Percentiles rank a stretch among this genome's conserved stretches.
phyloP scores from a whole-genome alignment of 2,113 vertebrate species.

The Cyprinus carpio region DNA sequence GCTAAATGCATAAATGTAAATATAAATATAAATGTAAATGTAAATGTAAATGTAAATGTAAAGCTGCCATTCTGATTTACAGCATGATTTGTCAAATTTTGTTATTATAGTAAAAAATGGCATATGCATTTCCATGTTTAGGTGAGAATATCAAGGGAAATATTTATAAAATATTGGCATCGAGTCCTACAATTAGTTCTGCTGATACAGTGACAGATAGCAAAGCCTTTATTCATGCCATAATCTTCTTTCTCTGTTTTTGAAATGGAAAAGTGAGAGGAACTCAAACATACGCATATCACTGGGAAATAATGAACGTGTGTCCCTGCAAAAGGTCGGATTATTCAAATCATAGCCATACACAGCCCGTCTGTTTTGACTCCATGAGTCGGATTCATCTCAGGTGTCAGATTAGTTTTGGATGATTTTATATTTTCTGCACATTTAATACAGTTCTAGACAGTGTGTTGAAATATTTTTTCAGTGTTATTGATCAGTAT shows the following conservation, averaged over 20 bases:
- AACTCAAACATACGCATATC: not conserved
- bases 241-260: not conserved
- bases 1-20: no score
- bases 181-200: constrained; percentile 7
- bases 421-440: constrained; percentile 34
- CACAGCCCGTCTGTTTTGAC: not conserved
- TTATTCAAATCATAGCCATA: constrained; percentile 37
- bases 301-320: constrained; percentile 34
- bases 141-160: not conserved
- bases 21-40: no score
- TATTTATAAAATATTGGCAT: not conserved
- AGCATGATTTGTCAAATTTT: not conserved
- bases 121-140: not conserved
- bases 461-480: constrained; percentile 17
- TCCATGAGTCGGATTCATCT: constrained; percentile 20
- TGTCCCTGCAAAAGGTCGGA: constrained; percentile 16
- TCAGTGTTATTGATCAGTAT: constrained; percentile 38
- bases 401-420: constrained; percentile 46
- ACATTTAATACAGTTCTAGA: constrained; percentile 43
- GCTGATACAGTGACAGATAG: not conserved
- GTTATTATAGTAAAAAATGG: not conserved
- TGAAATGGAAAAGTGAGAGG: constrained; percentile 13
- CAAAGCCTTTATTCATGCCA: constrained; percentile 14
- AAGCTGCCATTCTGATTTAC: no score
- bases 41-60: no score